Evolutionary conservation across 23 tunicate genomes (phyloP).

Genomic region (Pegea sp.): DNA sequence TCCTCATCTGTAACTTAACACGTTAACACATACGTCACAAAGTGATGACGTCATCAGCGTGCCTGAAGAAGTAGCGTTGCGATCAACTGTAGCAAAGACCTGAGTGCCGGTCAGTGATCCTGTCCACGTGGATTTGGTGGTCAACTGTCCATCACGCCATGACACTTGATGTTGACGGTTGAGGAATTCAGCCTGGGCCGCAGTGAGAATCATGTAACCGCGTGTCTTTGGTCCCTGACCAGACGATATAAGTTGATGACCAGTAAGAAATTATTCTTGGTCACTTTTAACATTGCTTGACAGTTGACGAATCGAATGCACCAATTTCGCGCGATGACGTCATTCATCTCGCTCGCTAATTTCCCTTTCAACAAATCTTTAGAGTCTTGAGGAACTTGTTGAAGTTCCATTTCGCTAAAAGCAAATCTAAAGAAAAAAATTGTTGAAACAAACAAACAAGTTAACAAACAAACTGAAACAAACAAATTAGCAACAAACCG

Average conservation of each 20-base stretch:
- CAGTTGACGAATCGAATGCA: slow-evolving; percentile 69
- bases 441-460: neutral
- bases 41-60: neutral
- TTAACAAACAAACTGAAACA: no score
- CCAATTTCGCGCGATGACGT: slow-evolving; percentile 70
- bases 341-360: slow-evolving; percentile 43
- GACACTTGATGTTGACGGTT: slow-evolving; percentile 53
- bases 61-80: slow-evolving; percentile 11
- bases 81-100: slow-evolving; percentile 82
- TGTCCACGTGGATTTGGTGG: slow-evolving; percentile 64
- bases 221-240: slow-evolving; percentile 90
- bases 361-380: slow-evolving; percentile 4
- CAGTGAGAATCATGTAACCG: slow-evolving; percentile 92
- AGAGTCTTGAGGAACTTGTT: neutral
- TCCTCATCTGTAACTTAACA: slow-evolving; percentile 29
- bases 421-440: neutral
- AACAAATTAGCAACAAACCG: no score
- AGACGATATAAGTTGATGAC: no score
- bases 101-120: slow-evolving; percentile 77
- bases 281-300: slow-evolving; percentile 87
- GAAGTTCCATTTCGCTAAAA: neutral
- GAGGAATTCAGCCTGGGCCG: slow-evolving; percentile 58
- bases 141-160: slow-evolving; percentile 86
- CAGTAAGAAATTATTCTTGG: no score
- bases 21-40: neutral